phyloP scores from a whole-genome alignment of 2,113 vertebrate species.

The Coregonus clupeaformis region DNA sequence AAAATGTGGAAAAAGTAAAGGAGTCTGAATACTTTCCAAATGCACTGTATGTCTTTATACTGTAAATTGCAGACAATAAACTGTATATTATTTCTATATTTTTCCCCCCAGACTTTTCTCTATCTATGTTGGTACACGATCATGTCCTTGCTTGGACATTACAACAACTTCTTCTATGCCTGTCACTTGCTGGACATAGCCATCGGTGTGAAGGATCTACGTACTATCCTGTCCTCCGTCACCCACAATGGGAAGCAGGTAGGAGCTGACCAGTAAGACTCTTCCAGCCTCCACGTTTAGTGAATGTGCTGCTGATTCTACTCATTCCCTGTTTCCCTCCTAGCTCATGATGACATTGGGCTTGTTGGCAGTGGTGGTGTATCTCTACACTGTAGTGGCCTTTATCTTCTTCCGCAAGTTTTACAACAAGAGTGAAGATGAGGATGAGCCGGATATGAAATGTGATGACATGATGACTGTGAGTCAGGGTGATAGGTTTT shows the following conservation, averaged over 20 bases:
- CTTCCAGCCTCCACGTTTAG: neutral
- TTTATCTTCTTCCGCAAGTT: constrained; percentile 97
- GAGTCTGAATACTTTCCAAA: neutral
- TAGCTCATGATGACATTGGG: constrained; percentile 92
- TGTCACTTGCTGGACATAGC: constrained; percentile 90
- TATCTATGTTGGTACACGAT: constrained; percentile 90
- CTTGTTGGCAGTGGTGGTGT: constrained; percentile 87
- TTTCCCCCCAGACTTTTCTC: constrained; percentile 81
- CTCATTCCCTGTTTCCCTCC: neutral
- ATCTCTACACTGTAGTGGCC: constrained; percentile 90
- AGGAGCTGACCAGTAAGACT: constrained; percentile 1
- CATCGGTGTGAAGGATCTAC: constrained; percentile 90
- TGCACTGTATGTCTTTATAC: neutral
- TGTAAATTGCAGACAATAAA: neutral
- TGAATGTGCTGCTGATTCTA: neutral
- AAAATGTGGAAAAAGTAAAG: neutral
- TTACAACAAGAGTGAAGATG: constrained; percentile 94
- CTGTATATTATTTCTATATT: neutral
- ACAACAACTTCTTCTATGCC: constrained; percentile 94
- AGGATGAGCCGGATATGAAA: constrained; percentile 92
- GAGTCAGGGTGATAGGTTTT: constrained; percentile 82
- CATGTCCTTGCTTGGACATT: constrained; percentile 91
- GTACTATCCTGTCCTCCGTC: constrained; percentile 90
- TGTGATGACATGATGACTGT: constrained; percentile 97
- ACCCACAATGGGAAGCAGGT: constrained; percentile 96